Conservation (phyloP, 2,797 vertebrate genomes). For the Argyrosomus regius region DNA sequence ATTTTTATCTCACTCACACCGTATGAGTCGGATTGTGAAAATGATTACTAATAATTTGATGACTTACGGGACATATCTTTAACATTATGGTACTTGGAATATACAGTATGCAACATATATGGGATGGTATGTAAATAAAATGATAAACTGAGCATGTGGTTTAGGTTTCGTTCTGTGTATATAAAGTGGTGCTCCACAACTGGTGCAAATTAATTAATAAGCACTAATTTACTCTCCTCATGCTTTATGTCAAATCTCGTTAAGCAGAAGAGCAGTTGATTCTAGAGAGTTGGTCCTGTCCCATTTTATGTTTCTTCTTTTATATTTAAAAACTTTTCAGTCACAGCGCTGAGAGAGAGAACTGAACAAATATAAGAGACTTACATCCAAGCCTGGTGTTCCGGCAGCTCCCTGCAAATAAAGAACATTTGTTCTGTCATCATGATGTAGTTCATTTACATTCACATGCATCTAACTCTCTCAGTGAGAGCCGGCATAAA, state of each 20-base stretch:
- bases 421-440: neutral
- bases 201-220: neutral
- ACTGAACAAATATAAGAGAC: constrained; percentile 72
- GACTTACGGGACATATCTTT: neutral
- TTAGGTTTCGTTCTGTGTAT: neutral
- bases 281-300: neutral
- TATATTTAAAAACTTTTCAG: neutral
- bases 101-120: neutral
- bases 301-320: too few species aligned
- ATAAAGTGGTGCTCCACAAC: neutral
- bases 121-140: neutral
- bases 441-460: neutral
- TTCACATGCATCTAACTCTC: neutral
- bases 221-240: neutral
- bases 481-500: neutral
- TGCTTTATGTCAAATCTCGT: neutral
- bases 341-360: neutral
- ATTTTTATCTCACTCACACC: neutral
- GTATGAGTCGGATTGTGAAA: neutral
- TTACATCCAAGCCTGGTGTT: constrained; percentile 97
- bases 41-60: neutral
- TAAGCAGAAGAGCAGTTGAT: neutral
- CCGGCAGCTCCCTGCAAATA: constrained; percentile 94
- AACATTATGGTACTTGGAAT: neutral
- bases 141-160: neutral